Evolutionary conservation across 2,888 invertebrate genomes (phyloP).

Genomic region (Microctonus brassicae): DNA sequence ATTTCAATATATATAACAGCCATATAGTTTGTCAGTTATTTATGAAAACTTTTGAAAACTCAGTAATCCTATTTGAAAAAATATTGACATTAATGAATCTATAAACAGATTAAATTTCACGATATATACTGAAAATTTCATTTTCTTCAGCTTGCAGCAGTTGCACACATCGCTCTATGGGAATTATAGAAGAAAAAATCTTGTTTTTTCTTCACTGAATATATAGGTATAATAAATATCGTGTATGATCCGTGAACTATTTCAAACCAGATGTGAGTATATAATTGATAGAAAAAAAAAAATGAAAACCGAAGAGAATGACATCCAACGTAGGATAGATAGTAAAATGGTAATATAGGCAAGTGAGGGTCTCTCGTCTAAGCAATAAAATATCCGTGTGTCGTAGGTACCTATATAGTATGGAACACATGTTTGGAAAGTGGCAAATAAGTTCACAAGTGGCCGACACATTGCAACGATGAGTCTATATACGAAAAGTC

Average conservation of each 20-base stretch:
- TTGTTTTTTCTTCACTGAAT: too few relatives aligned
- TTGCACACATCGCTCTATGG: too few relatives aligned
- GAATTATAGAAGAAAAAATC: too few relatives aligned
- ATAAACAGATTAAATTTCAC: not conserved
- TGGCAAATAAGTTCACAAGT: conserved; percentile 34
- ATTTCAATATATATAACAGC: not conserved
- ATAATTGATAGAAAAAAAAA: not conserved
- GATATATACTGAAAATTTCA: too few relatives aligned
- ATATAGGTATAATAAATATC: too few relatives aligned
- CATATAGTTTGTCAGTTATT: not conserved
- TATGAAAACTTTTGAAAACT: not conserved
- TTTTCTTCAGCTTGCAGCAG: too few relatives aligned
- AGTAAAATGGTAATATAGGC: not conserved
- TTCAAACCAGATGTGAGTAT: too few relatives aligned
- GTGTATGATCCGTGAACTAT: too few relatives aligned
- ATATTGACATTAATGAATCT: not conserved
- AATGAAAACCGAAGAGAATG: not conserved
- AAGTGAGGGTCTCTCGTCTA: not conserved
- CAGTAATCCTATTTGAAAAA: not conserved
- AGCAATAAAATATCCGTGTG: conserved; percentile 20
- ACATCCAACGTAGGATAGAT: not conserved
- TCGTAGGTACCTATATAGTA: conserved; percentile 1
- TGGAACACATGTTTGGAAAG: conserved; percentile 37
- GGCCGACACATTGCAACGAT: conserved; percentile 22
- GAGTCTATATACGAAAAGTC: conserved; percentile 2